Evolutionary conservation across 2,113 vertebrate species (phyloP).

Genomic region (Nymphicus hollandicus): DNA sequence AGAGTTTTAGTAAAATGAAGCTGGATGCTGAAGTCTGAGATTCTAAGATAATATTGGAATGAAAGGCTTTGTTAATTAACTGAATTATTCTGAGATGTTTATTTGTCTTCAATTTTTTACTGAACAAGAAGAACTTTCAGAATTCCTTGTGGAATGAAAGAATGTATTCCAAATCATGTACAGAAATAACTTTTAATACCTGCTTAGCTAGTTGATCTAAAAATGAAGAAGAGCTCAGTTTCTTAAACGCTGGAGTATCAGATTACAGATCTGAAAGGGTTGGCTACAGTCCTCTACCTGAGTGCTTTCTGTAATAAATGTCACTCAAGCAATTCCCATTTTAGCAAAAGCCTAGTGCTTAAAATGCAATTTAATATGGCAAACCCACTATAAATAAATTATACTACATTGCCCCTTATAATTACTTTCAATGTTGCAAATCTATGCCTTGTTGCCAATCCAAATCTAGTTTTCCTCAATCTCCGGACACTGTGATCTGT

Average conservation of each 20-base stretch:
- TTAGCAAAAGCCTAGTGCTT: not conserved
- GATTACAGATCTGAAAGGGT: not conserved
- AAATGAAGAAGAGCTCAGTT: not conserved
- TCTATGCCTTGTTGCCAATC: not conserved
- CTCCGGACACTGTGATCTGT: not conserved
- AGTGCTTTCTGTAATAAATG: not conserved
- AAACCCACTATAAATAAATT: not conserved
- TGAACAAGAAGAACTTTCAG: not conserved
- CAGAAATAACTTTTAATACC: not conserved
- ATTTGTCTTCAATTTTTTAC: not conserved
- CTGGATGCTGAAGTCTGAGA: not conserved
- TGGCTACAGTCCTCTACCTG: not conserved
- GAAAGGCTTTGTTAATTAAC: not conserved
- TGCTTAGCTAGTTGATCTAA: not conserved
- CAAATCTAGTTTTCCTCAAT: not conserved
- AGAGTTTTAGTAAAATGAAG: too few species aligned
- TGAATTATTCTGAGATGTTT: not conserved
- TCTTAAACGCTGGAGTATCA: not conserved
- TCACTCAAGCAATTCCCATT: not conserved
- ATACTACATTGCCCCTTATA: not conserved
- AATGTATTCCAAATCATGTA: not conserved
- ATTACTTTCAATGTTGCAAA: not conserved
- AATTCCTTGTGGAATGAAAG: not conserved
- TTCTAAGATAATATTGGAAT: not conserved
- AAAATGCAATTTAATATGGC: not conserved